Conservation (phyloP, 2,888 invertebrate genomes). For the Zaprionus lineosus region DNA sequence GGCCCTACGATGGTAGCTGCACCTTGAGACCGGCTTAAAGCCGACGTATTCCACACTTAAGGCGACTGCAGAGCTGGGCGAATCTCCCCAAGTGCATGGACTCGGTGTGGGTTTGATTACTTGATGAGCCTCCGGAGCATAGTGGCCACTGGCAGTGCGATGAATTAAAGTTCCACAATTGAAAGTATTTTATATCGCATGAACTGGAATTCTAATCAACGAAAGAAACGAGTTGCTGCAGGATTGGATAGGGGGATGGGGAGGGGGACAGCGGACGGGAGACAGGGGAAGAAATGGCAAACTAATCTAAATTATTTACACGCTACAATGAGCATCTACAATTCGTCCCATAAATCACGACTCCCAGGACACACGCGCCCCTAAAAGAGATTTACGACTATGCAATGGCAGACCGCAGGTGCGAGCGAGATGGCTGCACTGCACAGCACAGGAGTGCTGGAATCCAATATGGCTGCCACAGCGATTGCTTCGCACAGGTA, state of each 20-base stretch:
- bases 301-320: slow-evolving; percentile 77
- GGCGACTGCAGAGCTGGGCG: no score
- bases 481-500: slow-evolving; percentile 69
- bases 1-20: no score
- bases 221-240: no score
- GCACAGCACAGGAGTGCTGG: slow-evolving; percentile 73
- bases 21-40: no score
- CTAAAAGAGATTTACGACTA: slow-evolving; percentile 74
- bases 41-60: no score
- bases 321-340: slow-evolving; percentile 73
- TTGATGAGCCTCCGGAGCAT: no score
- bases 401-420: slow-evolving; percentile 39
- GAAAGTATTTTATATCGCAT: no score
- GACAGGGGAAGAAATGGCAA: slow-evolving; percentile 60
- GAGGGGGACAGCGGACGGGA: slow-evolving; percentile 16
- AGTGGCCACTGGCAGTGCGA: no score
- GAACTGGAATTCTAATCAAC: slow-evolving; percentile 63
- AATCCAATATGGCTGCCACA: slow-evolving; percentile 81
- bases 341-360: slow-evolving; percentile 76
- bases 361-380: slow-evolving; percentile 78
- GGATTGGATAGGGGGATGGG: no score
- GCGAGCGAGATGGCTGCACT: slow-evolving; percentile 60
- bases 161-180: no score
- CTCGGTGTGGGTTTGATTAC: no score
- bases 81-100: no score